phyloP scores from a whole-genome alignment of 2,888 invertebrate genomes.

The Myopa testacea region DNA sequence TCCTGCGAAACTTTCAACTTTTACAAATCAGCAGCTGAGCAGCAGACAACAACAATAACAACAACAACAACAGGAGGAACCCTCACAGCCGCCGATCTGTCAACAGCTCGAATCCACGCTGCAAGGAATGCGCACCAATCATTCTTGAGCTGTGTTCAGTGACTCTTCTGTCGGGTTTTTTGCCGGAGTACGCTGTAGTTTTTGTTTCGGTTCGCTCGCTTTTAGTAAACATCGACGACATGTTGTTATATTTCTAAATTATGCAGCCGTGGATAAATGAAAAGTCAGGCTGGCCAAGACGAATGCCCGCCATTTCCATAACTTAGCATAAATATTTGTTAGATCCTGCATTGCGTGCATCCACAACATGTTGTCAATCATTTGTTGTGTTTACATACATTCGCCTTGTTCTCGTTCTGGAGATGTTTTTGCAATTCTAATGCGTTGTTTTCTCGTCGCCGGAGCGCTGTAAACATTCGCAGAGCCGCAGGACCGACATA shows the following conservation, averaged over 20 bases:
- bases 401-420: constrained; percentile 11
- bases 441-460: constrained; percentile 4
- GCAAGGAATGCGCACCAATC: constrained; percentile 14
- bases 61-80: not conserved
- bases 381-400: constrained; percentile 28
- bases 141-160: not conserved
- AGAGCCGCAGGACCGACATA: not conserved
- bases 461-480: not conserved
- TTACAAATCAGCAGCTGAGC: constrained; percentile 21
- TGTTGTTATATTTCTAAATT: constrained; percentile 29
- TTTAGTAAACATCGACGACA: not conserved
- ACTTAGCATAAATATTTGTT: constrained; percentile 52
- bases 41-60: not conserved
- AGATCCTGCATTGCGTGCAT: constrained; percentile 29
- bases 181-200: not conserved
- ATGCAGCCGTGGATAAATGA: constrained; percentile 29
- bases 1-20: not conserved
- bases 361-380: constrained; percentile 38
- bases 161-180: not conserved
- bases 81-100: constrained; percentile 4
- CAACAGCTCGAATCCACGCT: constrained; percentile 24
- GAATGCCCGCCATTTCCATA: constrained; percentile 50
- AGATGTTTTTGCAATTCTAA: constrained; percentile 34
- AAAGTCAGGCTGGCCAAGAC: constrained; percentile 40
- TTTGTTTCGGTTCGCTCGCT: not conserved